phyloP scores from a whole-genome alignment of 2,113 vertebrate species.

The Salvelinus alpinus region DNA sequence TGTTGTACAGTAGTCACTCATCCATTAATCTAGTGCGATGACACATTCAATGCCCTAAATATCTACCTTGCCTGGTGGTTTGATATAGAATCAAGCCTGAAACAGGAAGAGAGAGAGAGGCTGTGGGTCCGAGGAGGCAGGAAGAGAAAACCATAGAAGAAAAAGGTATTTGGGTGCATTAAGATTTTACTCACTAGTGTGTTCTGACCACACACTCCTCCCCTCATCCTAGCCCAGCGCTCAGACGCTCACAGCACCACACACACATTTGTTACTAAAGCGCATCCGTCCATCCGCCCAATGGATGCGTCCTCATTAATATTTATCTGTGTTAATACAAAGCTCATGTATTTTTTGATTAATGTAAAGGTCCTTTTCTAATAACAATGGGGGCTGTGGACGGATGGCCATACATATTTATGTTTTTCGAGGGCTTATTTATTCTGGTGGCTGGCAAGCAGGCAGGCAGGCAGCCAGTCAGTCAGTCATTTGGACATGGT shows the following conservation, averaged over 20 bases:
- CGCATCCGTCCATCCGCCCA: slow-evolving; percentile 29
- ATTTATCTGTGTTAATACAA: slow-evolving; percentile 60
- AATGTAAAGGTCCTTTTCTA: slow-evolving; percentile 50
- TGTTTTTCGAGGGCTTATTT: slow-evolving; percentile 12
- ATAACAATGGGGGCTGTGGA: slow-evolving; percentile 27
- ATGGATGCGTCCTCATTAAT: slow-evolving; percentile 51
- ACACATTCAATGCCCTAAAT: no score
- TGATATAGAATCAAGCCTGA: no score
- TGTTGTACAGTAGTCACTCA: no score
- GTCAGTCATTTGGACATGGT: no score
- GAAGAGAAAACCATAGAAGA: slow-evolving; percentile 19
- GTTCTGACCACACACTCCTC: slow-evolving; percentile 20
- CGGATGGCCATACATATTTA: slow-evolving; percentile 45
- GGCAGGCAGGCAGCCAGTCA: slow-evolving; percentile 6
- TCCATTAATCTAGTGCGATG: no score
- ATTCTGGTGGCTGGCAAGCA: slow-evolving; percentile 15
- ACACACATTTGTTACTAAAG: slow-evolving; percentile 48
- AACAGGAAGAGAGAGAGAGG: not conserved
- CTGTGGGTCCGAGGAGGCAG: not conserved
- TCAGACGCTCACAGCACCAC: not conserved
- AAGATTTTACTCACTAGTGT: slow-evolving; percentile 47
- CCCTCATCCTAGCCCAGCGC: slow-evolving; percentile 34
- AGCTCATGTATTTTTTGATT: slow-evolving; percentile 56
- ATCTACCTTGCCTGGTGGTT: no score
- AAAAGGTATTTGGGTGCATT: slow-evolving; percentile 32